These are phyloP conservation scores for Temnothorax longispinosus DNA, from an alignment of 1,140 invertebrate genomes.

Conservation along the genomic window DNA sequence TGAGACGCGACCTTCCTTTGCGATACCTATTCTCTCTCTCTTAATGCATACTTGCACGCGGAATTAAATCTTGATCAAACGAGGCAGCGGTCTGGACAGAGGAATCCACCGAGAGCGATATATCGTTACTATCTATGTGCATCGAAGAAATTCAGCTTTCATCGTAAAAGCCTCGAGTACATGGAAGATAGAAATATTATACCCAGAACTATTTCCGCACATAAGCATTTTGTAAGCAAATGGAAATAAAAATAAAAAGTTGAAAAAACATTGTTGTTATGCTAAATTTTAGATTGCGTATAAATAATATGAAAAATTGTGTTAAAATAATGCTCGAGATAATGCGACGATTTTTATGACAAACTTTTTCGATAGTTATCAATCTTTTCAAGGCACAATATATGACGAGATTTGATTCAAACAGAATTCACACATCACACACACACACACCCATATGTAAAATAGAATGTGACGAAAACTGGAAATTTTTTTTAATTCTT, in stretches of 20 bases:
- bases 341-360: background rate
- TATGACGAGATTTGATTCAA: background rate
- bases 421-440: background rate
- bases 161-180: background rate
- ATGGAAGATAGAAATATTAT: background rate
- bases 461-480: background rate
- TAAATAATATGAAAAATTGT: too few relatives aligned
- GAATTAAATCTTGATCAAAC: conserved; percentile 39
- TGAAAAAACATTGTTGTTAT: background rate
- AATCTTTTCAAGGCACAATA: background rate
- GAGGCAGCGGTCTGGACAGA: background rate
- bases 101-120: background rate
- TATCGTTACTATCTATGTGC: background rate
- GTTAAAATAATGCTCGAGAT: background rate
- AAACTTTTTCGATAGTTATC: background rate
- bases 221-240: background rate
- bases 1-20: conserved; percentile 39
- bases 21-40: too few relatives aligned
- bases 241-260: background rate
- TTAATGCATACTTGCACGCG: conserved; percentile 29
- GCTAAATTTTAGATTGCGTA: too few relatives aligned
- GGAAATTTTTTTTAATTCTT: background rate
- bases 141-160: background rate
- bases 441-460: background rate
- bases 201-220: background rate